These are phyloP conservation scores for Hylaeus volcanicus DNA, from an alignment of 1,140 invertebrate species.

Conservation along the genomic window DNA sequence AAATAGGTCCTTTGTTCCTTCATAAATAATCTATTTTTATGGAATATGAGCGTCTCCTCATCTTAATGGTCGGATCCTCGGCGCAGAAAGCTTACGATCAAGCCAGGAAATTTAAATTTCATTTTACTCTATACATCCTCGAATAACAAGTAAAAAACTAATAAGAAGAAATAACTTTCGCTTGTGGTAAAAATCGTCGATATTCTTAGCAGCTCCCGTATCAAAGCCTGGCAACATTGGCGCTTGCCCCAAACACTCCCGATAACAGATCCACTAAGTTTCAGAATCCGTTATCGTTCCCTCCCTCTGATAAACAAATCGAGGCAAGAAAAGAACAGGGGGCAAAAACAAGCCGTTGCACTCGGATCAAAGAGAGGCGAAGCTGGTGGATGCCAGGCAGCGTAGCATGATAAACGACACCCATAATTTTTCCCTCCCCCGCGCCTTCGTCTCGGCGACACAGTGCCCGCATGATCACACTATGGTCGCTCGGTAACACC, in stretches of 20 bases:
- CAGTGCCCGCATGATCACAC: slow-evolving; percentile 69
- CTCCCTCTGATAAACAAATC: not conserved
- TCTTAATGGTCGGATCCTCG: too few species aligned
- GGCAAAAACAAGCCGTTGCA: not conserved
- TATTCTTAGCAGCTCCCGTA: too few species aligned
- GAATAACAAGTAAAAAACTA: too few species aligned
- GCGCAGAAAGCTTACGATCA: too few species aligned
- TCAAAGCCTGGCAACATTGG: not conserved
- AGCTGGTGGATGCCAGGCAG: not conserved
- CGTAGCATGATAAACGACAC: slow-evolving; percentile 3
- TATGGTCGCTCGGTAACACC: slow-evolving; percentile 65
- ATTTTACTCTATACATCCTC: too few species aligned
- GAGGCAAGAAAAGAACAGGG: not conserved
- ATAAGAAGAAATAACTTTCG: too few species aligned
- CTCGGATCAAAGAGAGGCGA: not conserved
- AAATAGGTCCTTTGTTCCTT: too few species aligned
- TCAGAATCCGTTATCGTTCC: not conserved
- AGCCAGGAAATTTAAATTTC: too few species aligned
- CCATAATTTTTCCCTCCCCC: slow-evolving; percentile 24
- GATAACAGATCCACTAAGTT: not conserved
- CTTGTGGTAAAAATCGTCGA: too few species aligned
- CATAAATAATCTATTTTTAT: too few species aligned
- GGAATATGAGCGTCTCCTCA: too few species aligned
- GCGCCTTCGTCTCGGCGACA: slow-evolving; percentile 14
- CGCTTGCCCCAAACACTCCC: not conserved